A percentile compares a stretch with the other conserved stretches of the same genome.
Conservation (phyloP, 2,113 vertebrate species). For the Girardinichthys multiradiatus region DNA sequence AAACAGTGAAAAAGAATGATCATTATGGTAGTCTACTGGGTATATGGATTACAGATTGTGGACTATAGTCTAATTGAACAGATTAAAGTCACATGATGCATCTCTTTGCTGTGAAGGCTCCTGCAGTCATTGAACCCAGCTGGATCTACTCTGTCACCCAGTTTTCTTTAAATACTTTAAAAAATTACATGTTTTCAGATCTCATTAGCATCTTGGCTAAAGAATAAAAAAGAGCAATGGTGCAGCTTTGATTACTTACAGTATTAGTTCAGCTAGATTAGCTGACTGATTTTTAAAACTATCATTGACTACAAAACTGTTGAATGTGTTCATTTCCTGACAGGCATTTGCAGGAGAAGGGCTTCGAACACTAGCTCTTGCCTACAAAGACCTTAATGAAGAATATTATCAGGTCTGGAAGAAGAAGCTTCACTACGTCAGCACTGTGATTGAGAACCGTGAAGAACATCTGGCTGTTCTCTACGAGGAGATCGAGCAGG, state of each 20-base stretch:
- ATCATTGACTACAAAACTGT: neutral
- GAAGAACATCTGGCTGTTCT: constrained; percentile 56
- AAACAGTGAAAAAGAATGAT: neutral
- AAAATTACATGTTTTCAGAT: neutral
- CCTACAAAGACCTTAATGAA: constrained; percentile 64
- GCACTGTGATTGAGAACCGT: constrained; percentile 53
- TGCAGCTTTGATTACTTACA: neutral
- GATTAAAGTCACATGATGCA: neutral
- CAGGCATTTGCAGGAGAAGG: constrained; percentile 71
- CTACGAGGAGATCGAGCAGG: constrained; percentile 61
- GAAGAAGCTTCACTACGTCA: constrained; percentile 51
- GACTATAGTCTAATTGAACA: neutral
- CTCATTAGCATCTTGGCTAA: neutral
- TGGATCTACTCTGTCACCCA: neutral
- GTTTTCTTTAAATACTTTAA: neutral
- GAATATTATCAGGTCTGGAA: constrained; percentile 56
- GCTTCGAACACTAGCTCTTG: constrained; percentile 65
- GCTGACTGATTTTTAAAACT: neutral
- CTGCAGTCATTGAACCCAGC: neutral
- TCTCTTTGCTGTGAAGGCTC: neutral
- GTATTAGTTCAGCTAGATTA: neutral
- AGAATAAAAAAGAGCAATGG: neutral
- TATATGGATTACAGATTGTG: no score
- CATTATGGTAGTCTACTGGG: no score
- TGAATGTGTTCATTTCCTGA: neutral